These are phyloP conservation scores for Heliocidaris tuberculata DNA, from an alignment of 35 echinoderm and acorn worm genomes.

Conservation along the genomic window DNA sequence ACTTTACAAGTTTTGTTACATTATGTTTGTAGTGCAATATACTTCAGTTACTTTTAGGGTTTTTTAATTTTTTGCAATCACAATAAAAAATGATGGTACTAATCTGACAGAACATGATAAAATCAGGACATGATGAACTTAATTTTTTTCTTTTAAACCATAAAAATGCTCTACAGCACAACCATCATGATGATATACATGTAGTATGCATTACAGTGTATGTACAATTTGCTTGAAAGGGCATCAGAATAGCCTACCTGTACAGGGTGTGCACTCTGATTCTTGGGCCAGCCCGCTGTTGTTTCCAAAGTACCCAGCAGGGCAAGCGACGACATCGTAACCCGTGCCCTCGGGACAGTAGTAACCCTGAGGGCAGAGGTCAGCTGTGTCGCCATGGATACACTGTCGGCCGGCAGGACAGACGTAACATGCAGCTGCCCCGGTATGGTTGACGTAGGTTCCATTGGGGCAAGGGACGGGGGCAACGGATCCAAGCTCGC, in stretches of 20 bases:
- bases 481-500: conserved; percentile 61
- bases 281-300: conserved; percentile 64
- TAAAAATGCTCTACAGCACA: no score
- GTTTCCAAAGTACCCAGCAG: conserved; percentile 82
- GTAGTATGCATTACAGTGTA: no score
- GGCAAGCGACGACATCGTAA: conserved; percentile 73
- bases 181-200: no score
- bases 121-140: no score
- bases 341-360: conserved; percentile 95
- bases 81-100: no score
- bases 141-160: no score
- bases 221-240: background rate
- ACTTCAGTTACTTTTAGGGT: no score
- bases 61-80: no score
- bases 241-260: conserved; percentile 54
- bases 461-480: conserved; percentile 84
- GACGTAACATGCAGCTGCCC: conserved; percentile 75
- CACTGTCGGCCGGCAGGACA: conserved; percentile 86
- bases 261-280: conserved; percentile 77
- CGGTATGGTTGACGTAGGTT: conserved; percentile 89
- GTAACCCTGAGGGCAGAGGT: conserved; percentile 93
- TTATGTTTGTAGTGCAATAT: no score
- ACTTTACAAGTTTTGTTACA: no score
- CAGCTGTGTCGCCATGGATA: conserved; percentile 86
- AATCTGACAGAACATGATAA: no score